These are phyloP conservation scores for Vimba vimba DNA, from an alignment of 2,113 vertebrate species.

Conservation along the genomic window DNA sequence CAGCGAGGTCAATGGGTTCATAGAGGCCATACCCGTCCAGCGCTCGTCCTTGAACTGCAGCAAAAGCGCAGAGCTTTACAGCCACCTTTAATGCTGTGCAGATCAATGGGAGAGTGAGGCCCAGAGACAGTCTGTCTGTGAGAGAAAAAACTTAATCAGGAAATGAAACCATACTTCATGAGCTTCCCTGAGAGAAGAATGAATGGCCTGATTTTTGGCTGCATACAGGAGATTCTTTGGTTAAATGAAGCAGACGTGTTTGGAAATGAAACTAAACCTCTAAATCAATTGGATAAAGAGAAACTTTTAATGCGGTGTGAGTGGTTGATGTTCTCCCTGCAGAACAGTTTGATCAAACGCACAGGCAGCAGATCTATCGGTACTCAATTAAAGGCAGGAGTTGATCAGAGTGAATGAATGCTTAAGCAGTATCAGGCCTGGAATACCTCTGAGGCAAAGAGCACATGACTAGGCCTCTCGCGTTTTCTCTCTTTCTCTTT, in stretches of 20 bases:
- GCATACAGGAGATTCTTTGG: neutral
- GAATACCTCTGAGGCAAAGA: slow-evolving; percentile 46
- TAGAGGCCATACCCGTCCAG: slow-evolving; percentile 67
- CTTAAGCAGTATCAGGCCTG: slow-evolving; percentile 57
- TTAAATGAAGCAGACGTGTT: slow-evolving; percentile 4
- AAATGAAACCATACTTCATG: slow-evolving; percentile 39
- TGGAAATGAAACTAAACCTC: slow-evolving; percentile 23
- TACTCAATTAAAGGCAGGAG: slow-evolving; percentile 67
- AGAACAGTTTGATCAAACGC: slow-evolving; percentile 31
- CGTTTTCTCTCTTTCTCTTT: neutral
- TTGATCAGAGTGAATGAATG: slow-evolving; percentile 60
- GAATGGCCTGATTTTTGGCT: slow-evolving; percentile 28
- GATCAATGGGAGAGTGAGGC: slow-evolving; percentile 42
- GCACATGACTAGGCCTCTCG: slow-evolving; percentile 51
- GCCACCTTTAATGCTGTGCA: slow-evolving; percentile 41
- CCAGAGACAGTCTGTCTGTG: slow-evolving; percentile 46
- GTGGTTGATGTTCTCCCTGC: slow-evolving; percentile 5
- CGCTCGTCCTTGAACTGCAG: slow-evolving; percentile 75
- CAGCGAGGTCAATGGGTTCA: slow-evolving; percentile 75
- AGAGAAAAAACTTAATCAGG: slow-evolving; percentile 32
- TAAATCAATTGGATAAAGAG: slow-evolving; percentile 5
- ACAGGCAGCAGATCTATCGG: slow-evolving; percentile 63
- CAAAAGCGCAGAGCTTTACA: slow-evolving; percentile 60
- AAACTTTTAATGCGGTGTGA: neutral
- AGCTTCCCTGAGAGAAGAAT: slow-evolving; percentile 38